Evolutionary conservation across 2,113 vertebrate species (phyloP), one percentile per base, ranked within the genome.

Genomic region (Sapajus apella): DNA sequence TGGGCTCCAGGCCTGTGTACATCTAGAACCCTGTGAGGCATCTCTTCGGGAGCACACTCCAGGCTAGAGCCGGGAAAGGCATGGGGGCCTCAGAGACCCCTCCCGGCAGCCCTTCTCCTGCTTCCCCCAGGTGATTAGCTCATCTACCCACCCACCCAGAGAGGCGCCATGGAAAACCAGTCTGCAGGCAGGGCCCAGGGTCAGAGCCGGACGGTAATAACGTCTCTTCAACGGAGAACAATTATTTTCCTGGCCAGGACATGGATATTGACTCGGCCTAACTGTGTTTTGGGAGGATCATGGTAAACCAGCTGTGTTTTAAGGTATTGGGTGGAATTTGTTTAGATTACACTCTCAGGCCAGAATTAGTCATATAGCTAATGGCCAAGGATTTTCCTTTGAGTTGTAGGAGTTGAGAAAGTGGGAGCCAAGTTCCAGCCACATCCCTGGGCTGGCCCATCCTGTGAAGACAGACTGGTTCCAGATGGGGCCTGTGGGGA

Each of bases 221-320:
- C 30, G 30, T 55, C 66, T 75, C 47, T 45, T 79, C 27, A 88
- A 61, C 47, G 40, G 91, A 61, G 47, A 40, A 75, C 87, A 97
- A 52, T 16, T 47, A n/a, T 80, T 93, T 77, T 91, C 80, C 93
- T 58, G 64, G 70, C 50, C 79, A 82, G 66, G 58, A 95, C 77
- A 25, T 77, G 90, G 92, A 61, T 95, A 93, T 40, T 91, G 79
- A 94, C 92, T 97, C 95, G 25, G 25, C 87, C 37, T 85, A 96
- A 93, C 45, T 91, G 50, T 94, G 68, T 95, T 92, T 82, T 55
- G 64, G 84, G 94, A 79, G 87, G 43, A 76, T 61, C 55, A 58
- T 64, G 87, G 70, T 95, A 96, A 96, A 64, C 23, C 87, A 95
- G 84, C 87, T 86, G 84, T 96, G 86, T 94, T 94, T 89, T 80